A percentile compares a stretch with the other conserved stretches of the same genome.
phyloP scores from a whole-genome alignment of 2,797 vertebrate genomes.

The Spondyliosoma cantharus region DNA sequence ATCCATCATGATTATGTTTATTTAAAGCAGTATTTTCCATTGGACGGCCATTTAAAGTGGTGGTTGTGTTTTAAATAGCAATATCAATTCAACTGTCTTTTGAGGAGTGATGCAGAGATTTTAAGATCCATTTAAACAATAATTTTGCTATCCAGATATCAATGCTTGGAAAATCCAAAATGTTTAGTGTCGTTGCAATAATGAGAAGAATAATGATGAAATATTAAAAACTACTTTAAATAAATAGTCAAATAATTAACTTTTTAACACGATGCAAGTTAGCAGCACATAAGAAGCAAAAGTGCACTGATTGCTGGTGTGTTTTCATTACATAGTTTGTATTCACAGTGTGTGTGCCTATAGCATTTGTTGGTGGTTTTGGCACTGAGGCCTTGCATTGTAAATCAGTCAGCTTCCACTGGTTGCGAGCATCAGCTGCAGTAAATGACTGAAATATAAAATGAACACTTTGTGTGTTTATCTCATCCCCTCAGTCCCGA shows the following conservation, averaged over 20 bases:
- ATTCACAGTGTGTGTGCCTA: background rate
- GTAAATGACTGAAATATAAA: conserved; percentile 67
- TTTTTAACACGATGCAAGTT: background rate
- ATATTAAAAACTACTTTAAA: background rate
- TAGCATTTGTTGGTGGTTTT: background rate
- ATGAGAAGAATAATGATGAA: background rate
- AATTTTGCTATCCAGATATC: background rate
- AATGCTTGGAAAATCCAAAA: background rate
- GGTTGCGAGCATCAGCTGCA: conserved; percentile 43
- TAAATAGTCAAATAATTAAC: background rate
- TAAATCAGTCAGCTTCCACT: conserved; percentile 45
- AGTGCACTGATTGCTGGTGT: background rate
- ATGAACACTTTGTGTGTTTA: conserved; percentile 59
- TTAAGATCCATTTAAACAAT: background rate
- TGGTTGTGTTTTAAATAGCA: background rate
- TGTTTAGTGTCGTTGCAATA: background rate
- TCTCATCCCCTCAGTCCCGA: conserved; percentile 49
- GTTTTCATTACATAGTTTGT: conserved; percentile 1
- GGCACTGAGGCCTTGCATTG: conserved; percentile 3
- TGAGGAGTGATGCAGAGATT: background rate
- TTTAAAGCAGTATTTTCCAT: background rate
- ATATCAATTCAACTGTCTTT: background rate
- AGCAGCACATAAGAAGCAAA: background rate
- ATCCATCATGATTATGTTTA: background rate
- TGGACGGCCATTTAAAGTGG: background rate